Conservation (phyloP, 2,113 vertebrate genomes). For the Lampris incognitus region DNA sequence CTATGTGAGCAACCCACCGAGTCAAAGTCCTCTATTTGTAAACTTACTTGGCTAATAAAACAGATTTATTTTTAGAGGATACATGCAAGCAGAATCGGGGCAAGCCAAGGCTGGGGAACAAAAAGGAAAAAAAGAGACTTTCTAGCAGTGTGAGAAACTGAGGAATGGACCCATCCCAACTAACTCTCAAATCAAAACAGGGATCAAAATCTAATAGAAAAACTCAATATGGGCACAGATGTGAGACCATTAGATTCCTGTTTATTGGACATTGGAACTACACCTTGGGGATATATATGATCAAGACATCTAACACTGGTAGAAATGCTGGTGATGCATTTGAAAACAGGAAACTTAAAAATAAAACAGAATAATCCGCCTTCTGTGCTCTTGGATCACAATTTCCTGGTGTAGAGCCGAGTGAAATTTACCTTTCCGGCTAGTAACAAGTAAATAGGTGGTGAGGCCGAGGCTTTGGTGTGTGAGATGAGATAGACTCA, state of each 20-base stretch:
- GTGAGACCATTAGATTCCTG: neutral
- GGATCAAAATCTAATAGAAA: neutral
- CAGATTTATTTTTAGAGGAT: neutral
- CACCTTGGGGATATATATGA: too few relatives aligned
- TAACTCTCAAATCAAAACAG: neutral
- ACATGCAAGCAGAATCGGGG: too few relatives aligned
- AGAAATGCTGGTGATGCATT: too few relatives aligned
- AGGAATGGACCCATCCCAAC: neutral
- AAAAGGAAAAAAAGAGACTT: neutral
- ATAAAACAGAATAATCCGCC: too few relatives aligned
- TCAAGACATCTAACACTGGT: too few relatives aligned
- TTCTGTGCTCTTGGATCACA: too few relatives aligned
- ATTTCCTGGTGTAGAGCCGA: neutral
- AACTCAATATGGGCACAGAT: neutral
- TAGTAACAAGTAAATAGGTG: slow-evolving; percentile 25
- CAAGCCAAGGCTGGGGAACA: too few relatives aligned
- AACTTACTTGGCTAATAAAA: neutral
- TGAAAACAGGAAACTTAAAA: too few relatives aligned
- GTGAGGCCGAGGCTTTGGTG: slow-evolving; percentile 36
- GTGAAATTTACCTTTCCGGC: slow-evolving; percentile 29
- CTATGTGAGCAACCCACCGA: too few relatives aligned
- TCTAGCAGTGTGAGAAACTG: neutral
- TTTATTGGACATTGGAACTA: neutral
- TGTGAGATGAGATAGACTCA: slow-evolving; percentile 35
- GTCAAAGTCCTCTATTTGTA: neutral